Conservation (phyloP, 2,113 vertebrate species). For the Proteles cristata region DNA sequence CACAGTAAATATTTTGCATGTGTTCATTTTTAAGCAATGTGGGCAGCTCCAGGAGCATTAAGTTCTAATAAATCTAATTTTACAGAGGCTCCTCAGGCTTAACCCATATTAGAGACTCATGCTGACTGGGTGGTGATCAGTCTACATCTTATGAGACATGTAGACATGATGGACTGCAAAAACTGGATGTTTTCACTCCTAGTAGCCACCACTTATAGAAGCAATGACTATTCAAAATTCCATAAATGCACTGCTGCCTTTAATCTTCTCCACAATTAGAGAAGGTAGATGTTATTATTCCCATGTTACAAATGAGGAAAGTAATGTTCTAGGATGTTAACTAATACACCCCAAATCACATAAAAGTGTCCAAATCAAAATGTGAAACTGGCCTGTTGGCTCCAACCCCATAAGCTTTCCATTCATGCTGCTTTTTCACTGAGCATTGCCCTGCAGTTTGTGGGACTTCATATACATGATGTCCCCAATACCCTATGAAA, state of each 20-base stretch:
- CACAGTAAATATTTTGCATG: neutral
- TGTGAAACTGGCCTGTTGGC: neutral
- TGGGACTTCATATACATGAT: neutral
- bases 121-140: neutral
- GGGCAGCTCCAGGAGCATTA: neutral
- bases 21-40: neutral
- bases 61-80: neutral
- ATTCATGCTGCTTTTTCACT: neutral
- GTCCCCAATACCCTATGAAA: neutral
- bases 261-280: neutral
- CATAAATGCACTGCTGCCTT: neutral
- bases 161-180: neutral
- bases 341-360: neutral
- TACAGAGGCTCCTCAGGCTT: slow-evolving; percentile 20
- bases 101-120: neutral
- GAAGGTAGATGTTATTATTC: neutral
- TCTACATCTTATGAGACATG: neutral
- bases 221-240: neutral
- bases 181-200: neutral
- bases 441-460: neutral
- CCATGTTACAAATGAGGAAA: neutral
- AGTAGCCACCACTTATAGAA: neutral
- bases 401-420: neutral
- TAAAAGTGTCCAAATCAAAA: neutral
- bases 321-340: neutral